Evolutionary conservation across 2,888 invertebrate species (phyloP).

Genomic region (Habroteleia sp.): DNA sequence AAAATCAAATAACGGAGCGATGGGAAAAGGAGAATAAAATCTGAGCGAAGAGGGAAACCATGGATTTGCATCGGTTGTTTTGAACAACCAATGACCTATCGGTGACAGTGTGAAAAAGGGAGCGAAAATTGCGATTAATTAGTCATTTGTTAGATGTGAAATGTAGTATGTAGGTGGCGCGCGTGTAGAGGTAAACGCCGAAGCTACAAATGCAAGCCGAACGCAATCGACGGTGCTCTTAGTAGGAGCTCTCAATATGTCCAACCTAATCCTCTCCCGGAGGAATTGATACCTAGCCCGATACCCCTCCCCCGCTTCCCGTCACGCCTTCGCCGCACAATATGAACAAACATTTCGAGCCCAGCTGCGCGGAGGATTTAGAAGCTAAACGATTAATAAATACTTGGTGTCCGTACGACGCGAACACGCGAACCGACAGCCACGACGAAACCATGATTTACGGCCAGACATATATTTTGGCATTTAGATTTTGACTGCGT

Average conservation of each 20-base stretch:
- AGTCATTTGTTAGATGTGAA: constrained; percentile 40
- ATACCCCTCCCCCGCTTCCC: constrained; percentile 53
- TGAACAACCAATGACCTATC: neutral
- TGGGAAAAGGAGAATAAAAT: neutral
- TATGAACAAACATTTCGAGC: constrained; percentile 76
- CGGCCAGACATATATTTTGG: constrained; percentile 69
- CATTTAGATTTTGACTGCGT: constrained; percentile 69
- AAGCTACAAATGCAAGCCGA: constrained; percentile 45
- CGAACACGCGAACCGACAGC: constrained; percentile 61
- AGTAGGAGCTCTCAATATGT: constrained; percentile 76
- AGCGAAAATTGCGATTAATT: constrained; percentile 15
- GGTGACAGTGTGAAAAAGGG: neutral
- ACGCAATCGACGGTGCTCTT: constrained; percentile 67
- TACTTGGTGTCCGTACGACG: constrained; percentile 67
- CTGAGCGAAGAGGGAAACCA: neutral
- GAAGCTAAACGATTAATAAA: constrained; percentile 79
- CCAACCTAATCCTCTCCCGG: constrained; percentile 76
- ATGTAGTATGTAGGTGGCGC: constrained; percentile 4
- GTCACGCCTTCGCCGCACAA: constrained; percentile 71
- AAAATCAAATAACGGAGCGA: constrained; percentile 5
- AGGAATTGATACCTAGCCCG: constrained; percentile 66
- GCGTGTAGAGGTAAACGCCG: constrained; percentile 24
- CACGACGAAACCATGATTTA: constrained; percentile 69
- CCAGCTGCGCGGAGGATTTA: constrained; percentile 78
- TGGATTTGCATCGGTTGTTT: neutral